Base-by-base conservation (phyloP, 2,797 vertebrate species). In the Galaxias olidus region DNA sequence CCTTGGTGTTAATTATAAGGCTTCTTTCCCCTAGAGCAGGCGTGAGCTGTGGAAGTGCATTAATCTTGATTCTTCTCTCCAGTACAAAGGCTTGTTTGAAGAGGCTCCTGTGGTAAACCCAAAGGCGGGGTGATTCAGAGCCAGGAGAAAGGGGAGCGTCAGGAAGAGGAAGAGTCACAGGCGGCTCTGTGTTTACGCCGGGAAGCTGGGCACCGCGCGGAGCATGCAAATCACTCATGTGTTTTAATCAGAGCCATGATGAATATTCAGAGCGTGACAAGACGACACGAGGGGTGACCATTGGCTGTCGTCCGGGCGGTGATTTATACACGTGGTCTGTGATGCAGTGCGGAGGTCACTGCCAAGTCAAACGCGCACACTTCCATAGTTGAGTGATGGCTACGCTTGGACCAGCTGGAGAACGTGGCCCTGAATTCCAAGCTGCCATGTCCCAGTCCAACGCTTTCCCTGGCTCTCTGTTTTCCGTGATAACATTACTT, bases 61-160 rank as follows among this genome's bases (percentile, higher is more conserved):
- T 92, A 86, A 92, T 92, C 91, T 91, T 87, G 84, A 91, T 89
- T 90, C 88, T 81, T 75, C 79, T 83, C 83, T 89, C 85, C 77
- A 85, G 81, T 87, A 82, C 85, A 87, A 90, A 90, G 85, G 75
- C 84, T 78, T 73, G 79, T 91, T 89, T 89, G 81, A 90, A 90
- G 83, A 90, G 83, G 74, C 86, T 90, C 86, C 84, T 79, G 85
- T 80, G 82, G 86, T 88, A 82, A 88, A 81, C 84, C 86, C 72
- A 72, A 79, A 86, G 89, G 84, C 71, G 63, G 76, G 71, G 84
- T 82, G 86, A 86, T 80, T 82, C 76, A 66, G 81, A 71, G 60
- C 63, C 68, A 66, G 64, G 61, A 77, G 71, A 51, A 68, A 71
- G 58, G 78, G 50, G 71, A 44, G 65, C 43, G 68, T 62, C 11